Evolutionary conservation across 2,797 vertebrate species (phyloP).

Genomic region (Sebastes jordani): DNA sequence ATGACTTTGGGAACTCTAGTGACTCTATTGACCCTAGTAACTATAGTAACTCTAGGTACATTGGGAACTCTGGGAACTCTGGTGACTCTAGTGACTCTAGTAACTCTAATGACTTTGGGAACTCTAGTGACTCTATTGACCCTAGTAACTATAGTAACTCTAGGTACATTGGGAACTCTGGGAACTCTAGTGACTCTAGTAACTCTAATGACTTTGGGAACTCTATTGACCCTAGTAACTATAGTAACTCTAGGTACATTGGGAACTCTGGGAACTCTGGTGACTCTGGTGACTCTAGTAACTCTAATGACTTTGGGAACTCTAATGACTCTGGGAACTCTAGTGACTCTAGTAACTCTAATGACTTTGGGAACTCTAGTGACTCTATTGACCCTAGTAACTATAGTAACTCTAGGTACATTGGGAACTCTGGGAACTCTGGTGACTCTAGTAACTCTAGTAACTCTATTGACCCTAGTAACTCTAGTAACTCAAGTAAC

Average conservation of each 20-base stretch:
- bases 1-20: too few species aligned
- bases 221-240: not conserved
- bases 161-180: not conserved
- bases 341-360: not conserved
- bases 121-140: rapidly evolving
- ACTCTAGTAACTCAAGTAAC: not conserved
- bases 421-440: too few species aligned
- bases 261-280: not conserved
- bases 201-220: too few species aligned
- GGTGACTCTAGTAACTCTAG: not conserved
- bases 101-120: rapidly evolving
- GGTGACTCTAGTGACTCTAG: rapidly evolving
- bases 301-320: rapidly evolving
- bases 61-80: not conserved
- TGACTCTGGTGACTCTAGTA: rapidly evolving
- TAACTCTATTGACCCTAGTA: not conserved
- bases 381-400: rapidly evolving
- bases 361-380: rapidly evolving
- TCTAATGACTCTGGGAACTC: too few species aligned
- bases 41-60: not conserved
- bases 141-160: not conserved
- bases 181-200: rapidly evolving
- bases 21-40: not conserved
- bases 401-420: too few species aligned
- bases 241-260: not conserved